These are phyloP conservation scores for Lobophora halterata DNA, from an alignment of 2,888 invertebrate species.

Conservation along the genomic window DNA sequence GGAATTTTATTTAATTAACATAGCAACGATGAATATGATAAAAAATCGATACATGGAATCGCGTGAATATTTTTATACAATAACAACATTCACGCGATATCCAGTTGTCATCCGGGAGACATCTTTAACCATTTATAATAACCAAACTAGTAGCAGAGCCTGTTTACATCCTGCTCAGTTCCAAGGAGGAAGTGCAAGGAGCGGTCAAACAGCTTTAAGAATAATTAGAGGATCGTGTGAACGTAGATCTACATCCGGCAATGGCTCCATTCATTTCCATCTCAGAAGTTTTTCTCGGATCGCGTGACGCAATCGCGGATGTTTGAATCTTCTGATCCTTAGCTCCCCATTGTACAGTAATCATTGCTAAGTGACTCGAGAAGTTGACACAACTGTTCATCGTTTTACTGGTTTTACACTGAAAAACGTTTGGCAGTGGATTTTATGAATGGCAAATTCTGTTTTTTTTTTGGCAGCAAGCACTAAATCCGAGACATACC, in stretches of 20 bases:
- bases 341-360: constrained; percentile 16
- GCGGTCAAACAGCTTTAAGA: constrained; percentile 37
- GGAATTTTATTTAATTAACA: too few relatives aligned
- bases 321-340: constrained; percentile 31
- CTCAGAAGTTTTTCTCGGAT: constrained; percentile 63
- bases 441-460: background rate
- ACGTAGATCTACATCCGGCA: constrained; percentile 71
- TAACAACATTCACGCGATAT: constrained; percentile 6
- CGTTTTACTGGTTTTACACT: too few relatives aligned
- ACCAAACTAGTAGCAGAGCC: constrained; percentile 33
- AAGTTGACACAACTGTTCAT: constrained; percentile 8
- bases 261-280: constrained; percentile 70
- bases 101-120: constrained; percentile 46
- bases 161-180: constrained; percentile 57
- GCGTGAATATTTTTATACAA: too few relatives aligned
- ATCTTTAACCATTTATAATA: constrained; percentile 41
- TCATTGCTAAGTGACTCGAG: constrained; percentile 9
- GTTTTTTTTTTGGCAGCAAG: too few relatives aligned
- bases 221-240: constrained; percentile 61
- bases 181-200: constrained; percentile 53
- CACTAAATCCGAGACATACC: too few relatives aligned
- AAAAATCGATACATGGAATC: too few relatives aligned
- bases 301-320: constrained; percentile 71
- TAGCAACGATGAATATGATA: too few relatives aligned
- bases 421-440: constrained; percentile 1